phyloP scores from a whole-genome alignment of 2,888 invertebrate species.

The Sphaerophoria taeniata region DNA sequence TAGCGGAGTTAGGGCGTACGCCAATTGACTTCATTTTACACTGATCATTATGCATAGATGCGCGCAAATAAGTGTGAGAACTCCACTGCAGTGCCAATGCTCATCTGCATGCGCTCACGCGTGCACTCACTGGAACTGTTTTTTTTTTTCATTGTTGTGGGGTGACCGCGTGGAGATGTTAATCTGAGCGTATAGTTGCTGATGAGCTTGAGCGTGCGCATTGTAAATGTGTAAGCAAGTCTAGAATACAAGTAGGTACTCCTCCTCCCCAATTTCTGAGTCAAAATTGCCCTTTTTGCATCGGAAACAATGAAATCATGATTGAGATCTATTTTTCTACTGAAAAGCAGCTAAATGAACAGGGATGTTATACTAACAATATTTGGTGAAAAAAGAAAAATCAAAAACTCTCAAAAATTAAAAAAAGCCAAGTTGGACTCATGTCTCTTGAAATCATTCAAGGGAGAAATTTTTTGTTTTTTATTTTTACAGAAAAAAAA shows the following conservation, averaged over 20 bases:
- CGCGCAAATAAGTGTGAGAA: conserved; percentile 42
- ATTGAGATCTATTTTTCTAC: conserved; percentile 26
- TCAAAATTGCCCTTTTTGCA: conserved; percentile 45
- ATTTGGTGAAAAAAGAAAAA: no score
- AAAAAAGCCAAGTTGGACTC: no score
- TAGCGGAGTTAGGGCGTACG: conserved; percentile 62
- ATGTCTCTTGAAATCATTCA: no score
- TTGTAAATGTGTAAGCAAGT: conserved; percentile 36
- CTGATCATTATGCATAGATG: conserved; percentile 37
- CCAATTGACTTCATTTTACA: conserved; percentile 70
- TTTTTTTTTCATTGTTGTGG: conserved; percentile 11
- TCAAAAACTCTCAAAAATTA: no score
- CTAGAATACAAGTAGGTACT: conserved; percentile 23
- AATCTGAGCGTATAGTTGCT: conserved; percentile 34
- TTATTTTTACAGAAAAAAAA: no score
- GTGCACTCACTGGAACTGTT: conserved; percentile 35
- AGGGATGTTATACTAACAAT: conserved; percentile 7
- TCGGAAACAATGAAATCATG: conserved; percentile 38
- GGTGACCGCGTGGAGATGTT: conserved; percentile 44
- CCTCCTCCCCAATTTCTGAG: conserved; percentile 33
- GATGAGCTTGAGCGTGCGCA: conserved; percentile 13
- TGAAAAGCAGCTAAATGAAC: conserved; percentile 23
- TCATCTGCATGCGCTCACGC: conserved; percentile 4
- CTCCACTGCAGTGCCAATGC: no score
- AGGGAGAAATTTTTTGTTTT: no score